Percentiles rank a stretch among this genome's conserved stretches.
phyloP scores from a whole-genome alignment of 2,113 vertebrate species.

The Stigmatopora argus region DNA sequence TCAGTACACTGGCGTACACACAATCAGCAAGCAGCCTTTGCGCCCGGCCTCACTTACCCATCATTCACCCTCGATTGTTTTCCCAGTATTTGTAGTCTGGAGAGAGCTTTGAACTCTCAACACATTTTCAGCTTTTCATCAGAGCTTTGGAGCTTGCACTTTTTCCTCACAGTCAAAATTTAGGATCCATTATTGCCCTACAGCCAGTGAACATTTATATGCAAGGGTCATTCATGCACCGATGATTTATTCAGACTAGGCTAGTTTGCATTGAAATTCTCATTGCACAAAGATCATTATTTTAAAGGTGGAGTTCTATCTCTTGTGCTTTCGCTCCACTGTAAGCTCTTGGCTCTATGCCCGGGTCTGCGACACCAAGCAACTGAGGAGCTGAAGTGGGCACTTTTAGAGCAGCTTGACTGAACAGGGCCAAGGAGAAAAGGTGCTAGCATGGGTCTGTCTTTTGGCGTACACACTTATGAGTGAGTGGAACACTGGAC shows the following conservation, averaged over 20 bases:
- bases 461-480: conserved; percentile 6
- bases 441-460: conserved; percentile 29
- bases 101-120: neutral
- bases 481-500: conserved; percentile 14
- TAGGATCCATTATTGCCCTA: conserved; percentile 22
- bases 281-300: conserved; percentile 34
- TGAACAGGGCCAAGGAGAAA: conserved; percentile 60
- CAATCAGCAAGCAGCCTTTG: neutral
- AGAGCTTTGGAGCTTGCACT: conserved; percentile 9
- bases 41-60: neutral
- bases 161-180: conserved; percentile 8
- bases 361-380: conserved; percentile 47
- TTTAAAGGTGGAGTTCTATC: conserved; percentile 19
- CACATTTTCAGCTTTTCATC: neutral
- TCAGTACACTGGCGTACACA: conserved; percentile 15
- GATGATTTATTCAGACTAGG: conserved; percentile 22
- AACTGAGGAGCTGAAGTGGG: conserved; percentile 64
- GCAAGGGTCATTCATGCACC: neutral
- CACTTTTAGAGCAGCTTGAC: conserved; percentile 56
- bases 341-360: conserved; percentile 54
- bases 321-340: conserved; percentile 17
- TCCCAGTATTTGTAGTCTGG: conserved; percentile 1
- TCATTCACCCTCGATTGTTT: neutral
- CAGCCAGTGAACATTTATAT: conserved; percentile 11
- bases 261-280: conserved; percentile 22